These are phyloP conservation scores for Brachionus manjavacas DNA, from an alignment of 1,140 invertebrate genomes.

Conservation along the genomic window DNA sequence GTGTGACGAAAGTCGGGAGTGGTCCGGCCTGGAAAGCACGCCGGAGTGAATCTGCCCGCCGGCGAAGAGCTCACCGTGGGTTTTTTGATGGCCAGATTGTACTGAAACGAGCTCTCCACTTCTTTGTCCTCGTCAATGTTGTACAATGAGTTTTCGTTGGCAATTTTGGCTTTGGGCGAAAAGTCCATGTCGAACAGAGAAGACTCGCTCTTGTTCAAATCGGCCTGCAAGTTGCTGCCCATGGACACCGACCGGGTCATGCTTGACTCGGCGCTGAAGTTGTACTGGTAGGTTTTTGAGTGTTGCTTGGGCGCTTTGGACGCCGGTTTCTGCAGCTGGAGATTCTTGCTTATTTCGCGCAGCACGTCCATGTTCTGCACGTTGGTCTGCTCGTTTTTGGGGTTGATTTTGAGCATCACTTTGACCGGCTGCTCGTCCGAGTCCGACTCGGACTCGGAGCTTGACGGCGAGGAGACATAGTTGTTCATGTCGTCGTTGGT, in stretches of 20 bases:
- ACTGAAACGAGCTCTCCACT: constrained; percentile 36
- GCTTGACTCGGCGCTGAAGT: not conserved
- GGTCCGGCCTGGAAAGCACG: constrained; percentile 28
- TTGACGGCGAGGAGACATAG: not conserved
- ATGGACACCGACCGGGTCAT: constrained; percentile 26
- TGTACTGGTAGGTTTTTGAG: constrained; percentile 6
- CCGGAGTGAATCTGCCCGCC: constrained; percentile 12
- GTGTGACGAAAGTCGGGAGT: constrained; percentile 27
- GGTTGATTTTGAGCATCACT: constrained; percentile 35
- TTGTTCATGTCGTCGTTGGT: constrained; percentile 40
- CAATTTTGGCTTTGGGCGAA: not conserved
- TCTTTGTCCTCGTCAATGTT: constrained; percentile 42
- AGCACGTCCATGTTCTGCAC: not conserved
- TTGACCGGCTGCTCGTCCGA: constrained; percentile 18
- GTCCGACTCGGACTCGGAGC: constrained; percentile 27
- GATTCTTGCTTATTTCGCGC: constrained; percentile 21
- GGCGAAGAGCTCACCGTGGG: not conserved
- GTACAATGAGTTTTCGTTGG: constrained; percentile 33
- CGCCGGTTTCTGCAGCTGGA: not conserved
- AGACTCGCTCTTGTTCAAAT: constrained; percentile 1
- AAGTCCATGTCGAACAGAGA: constrained; percentile 8
- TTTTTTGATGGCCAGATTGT: not conserved
- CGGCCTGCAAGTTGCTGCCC: not conserved
- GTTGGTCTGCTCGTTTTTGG: constrained; percentile 4
- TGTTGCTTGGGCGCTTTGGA: not conserved